Base-by-base conservation (phyloP, 2,888 invertebrate genomes). In the Caradrina kadenii region DNA sequence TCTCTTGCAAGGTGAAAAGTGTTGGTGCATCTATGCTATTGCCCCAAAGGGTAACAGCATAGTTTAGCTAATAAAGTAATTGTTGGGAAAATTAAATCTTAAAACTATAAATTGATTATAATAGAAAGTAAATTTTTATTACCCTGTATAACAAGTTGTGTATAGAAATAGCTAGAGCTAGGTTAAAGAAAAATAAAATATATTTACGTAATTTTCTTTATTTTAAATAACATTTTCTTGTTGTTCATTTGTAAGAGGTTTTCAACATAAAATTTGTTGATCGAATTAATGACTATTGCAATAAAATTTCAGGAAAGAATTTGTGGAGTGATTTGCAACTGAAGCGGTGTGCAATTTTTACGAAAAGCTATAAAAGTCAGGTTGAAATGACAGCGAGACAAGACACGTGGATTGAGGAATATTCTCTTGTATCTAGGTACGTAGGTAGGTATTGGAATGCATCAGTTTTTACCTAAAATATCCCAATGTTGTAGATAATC, bases 301-400 rank as follows among this genome's bases (percentile, higher is more conserved):
- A 75, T 80, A 80, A 76, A 74, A 79, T 35, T 54, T 60, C 42
- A 21, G 11, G 45, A 39, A 76, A 72, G 62, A 63, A 79, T 79
- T 62, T 45, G 50, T 10, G 7, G 48, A 72, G 72, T 81, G 72
- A 81, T 79, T 79, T 81, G 81, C 72, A 53, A 60, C 67, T 22
- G 22, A 55, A 58, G 52, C 52, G 35, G 53, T 65, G 77, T 65
- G 72, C 64, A 56, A 71, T 81, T 68, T 68, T 77, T 77, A 65
- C 17, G 49, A 77, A 62, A 52, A 76, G 26, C 77, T 59, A 64
- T 76, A 61, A 76, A 80, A 63, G 76, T 76, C 80, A 42, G 11
- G 11, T 39, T 22, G 21, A 76, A 58, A 59, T 80, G 59, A 75
- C 59, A 55, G 62, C 58, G 59, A 68, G 50, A 48, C 45, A 39